Percentiles rank a stretch among this genome's conserved stretches.
Conservation (phyloP, 2,113 vertebrate species). For the Scomber japonicus region DNA sequence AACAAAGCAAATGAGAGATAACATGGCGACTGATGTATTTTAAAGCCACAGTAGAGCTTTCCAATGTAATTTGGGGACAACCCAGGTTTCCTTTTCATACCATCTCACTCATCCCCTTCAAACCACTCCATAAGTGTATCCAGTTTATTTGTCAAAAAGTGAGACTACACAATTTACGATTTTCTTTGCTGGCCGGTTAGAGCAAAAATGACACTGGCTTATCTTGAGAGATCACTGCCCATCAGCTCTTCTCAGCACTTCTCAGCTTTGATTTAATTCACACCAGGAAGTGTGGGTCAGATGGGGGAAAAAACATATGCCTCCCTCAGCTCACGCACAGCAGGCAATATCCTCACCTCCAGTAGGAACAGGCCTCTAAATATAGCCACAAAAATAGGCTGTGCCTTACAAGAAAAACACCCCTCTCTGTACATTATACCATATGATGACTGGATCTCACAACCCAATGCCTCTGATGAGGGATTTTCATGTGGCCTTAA, state of each 20-base stretch:
- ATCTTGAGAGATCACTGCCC: slow-evolving; percentile 59
- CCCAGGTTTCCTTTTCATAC: background rate
- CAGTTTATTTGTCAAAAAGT: slow-evolving; percentile 32
- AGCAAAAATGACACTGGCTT: slow-evolving; percentile 40
- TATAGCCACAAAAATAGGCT: slow-evolving; percentile 71
- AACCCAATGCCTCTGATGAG: background rate
- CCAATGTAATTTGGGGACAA: slow-evolving; percentile 21
- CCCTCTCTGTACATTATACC: slow-evolving; percentile 23
- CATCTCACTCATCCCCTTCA: slow-evolving; percentile 2
- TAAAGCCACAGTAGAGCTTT: slow-evolving; percentile 24
- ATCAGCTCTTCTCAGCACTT: slow-evolving; percentile 55
- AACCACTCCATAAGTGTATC: background rate
- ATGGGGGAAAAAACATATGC: slow-evolving; percentile 65
- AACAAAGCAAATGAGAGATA: slow-evolving; percentile 16
- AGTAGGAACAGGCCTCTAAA: slow-evolving; percentile 68
- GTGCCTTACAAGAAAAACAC: slow-evolving; percentile 41
- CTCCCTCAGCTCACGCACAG: slow-evolving; percentile 59
- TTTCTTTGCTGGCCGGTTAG: slow-evolving; percentile 31
- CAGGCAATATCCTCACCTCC: slow-evolving; percentile 72
- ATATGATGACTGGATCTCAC: slow-evolving; percentile 31
- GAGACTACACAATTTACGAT: slow-evolving; percentile 22
- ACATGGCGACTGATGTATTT: slow-evolving; percentile 6
- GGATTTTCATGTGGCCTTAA: slow-evolving; percentile 17
- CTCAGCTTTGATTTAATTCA: slow-evolving; percentile 75
- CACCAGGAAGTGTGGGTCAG: slow-evolving; percentile 76